Evolutionary conservation across 2,888 invertebrate genomes (phyloP), one percentile per base, ranked within the genome.

Genomic region (Charanyca ferruginea): DNA sequence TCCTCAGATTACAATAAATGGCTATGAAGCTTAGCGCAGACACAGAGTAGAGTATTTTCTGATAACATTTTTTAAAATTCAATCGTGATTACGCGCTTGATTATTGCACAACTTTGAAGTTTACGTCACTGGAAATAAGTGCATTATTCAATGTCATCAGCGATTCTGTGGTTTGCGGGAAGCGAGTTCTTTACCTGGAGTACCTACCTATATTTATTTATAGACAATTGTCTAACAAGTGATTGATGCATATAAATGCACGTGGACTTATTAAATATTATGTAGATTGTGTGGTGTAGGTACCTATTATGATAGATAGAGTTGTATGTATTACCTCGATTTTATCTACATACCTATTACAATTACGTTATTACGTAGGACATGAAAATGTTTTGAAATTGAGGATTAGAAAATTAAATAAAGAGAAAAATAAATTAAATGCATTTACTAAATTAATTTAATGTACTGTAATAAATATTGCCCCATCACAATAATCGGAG

Each of bases 151-250:
- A 59, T 47, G 8, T 23, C n/a, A n/a, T 23, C n/a, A 41, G 22
- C 2, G 38, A 59, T 59, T 9, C 2, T n/a, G 13, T 16, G 7
- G 7, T 23, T n/a, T 23, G 22, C 9, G 22, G 22, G 38, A 16
- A 25, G 8, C 7, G 16, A 2, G 1, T n/a, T n/a, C n/a, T n/a
- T n/a, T n/a, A n/a, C n/a, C n/a, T n/a, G n/a, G n/a, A n/a, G n/a
- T n/a, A n/a, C n/a, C n/a, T n/a, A n/a, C n/a, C n/a, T n/a, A n/a
- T n/a, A n/a, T n/a, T n/a, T n/a, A n/a, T 32, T 53, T 45, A 11
- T 20, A 48, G 55, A 58, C n/a, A 67, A 54, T 58, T 18, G 44
- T 57, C n/a, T n/a, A n/a, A n/a, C n/a, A n/a, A n/a, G n/a, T n/a
- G n/a, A n/a, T 53, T 8, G 16, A 38, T 38, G n/a, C 11, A 16